Evolutionary conservation across 1,140 invertebrate genomes (phyloP), one percentile per base, ranked within the genome.

Genomic region (Penaeus vannamei): DNA sequence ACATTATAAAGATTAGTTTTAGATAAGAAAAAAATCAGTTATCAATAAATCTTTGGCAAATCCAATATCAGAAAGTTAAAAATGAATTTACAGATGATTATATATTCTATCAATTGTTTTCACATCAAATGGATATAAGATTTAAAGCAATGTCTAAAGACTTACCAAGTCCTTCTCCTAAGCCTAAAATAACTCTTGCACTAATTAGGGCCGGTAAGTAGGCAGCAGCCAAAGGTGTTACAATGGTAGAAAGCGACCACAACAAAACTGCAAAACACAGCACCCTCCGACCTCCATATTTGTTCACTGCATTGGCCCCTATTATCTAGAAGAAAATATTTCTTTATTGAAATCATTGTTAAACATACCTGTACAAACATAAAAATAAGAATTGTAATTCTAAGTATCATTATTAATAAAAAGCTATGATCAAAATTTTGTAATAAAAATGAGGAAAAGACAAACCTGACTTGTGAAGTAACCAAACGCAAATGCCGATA

Each of bases 401-500:
- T 29, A 23, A 2, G 2, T 72, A 72, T 72, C 29, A 42, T 42
- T 7, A 42, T 42, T 42, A 42, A 42, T 42, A 42, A 42, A 36
- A 26, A 19, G 22, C 69, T 76, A 23, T 19, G 26, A 32, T 26
- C n/a, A 26, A 36, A 22, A 76, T 19, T 19, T 29, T 76, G 20
- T 0, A 32, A 0, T 19, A 76, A 76, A 32, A 29, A 53, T 32
- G 26, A 72, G 36, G 23, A 90, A 23, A 42, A 66, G 26, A 83
- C 84, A 91, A 92, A 96, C 95, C 94, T 96, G 96, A 94, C 96
- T 96, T 91, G 95, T 96, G 91, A 97, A 96, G 92, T 96, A 97
- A 66, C 96, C 96, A 90, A 96, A 95, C 26, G 96, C 95, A 94
- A 97, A 97, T 60, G 96, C 95, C 87, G 96, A 96, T 36, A 96